Base-by-base conservation (phyloP, 1,140 invertebrate species). In the Macrotrachela quadricornifera region DNA sequence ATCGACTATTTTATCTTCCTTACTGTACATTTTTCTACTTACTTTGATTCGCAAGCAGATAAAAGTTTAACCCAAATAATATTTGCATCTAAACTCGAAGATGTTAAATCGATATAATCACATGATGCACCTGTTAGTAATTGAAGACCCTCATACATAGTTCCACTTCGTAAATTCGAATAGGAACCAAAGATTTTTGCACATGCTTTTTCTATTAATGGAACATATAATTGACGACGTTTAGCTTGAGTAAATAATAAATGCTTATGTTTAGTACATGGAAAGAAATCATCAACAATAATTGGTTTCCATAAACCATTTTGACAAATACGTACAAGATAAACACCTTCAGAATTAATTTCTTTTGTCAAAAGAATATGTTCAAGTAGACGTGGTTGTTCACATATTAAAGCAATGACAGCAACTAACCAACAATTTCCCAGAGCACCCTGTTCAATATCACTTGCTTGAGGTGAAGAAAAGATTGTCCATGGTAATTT, bases 151-250 rank as follows among this genome's bases (percentile, higher is more conserved):
- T 96, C 90, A 60, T 94, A 87, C 45, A 85, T 85, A 58, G 87
- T 73, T 2, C 91, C 91, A 0, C 87, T 91, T 2, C 90, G 84
- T 18, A 96, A 71, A 1, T 86, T 84, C 67, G 92, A 86, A 66
- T 96, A 97, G 65, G 85, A 92, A 41, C 91, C 91, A 69, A 92
- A 85, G 55, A 92, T 77, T 72, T 97, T 97, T 6, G 91, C 91
- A 18, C 95, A 82, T 0, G 90, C 91, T 73, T 97, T 97, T 69
- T 97, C 91, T 57, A 97, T 94, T 18, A 97, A 70, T 2, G 91
- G 88, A 46, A 96, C 88, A 90, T 90, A 97, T 18, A 97, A 71
- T 67, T 97, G 88, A 72, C 85, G 85, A 63, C 86, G 76, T 72
- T 88, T 90, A 2, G 87, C 85, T 82, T 92, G 83, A 40, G 87